phyloP scores from a whole-genome alignment of 2,113 vertebrate genomes.

The Leptobrachium ailaonicum region DNA sequence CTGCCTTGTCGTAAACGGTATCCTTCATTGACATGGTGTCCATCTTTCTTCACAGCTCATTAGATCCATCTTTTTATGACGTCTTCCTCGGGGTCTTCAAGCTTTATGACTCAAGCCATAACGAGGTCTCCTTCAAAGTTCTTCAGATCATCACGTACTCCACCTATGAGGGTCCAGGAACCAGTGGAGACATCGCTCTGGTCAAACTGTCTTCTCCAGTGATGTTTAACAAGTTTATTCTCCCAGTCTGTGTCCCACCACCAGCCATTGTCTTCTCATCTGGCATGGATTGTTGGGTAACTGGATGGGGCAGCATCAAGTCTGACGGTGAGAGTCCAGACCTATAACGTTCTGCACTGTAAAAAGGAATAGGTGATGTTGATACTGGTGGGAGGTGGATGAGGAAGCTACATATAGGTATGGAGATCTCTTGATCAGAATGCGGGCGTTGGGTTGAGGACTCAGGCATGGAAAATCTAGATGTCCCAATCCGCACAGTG shows the following conservation, averaged over 20 bases:
- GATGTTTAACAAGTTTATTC: slow-evolving; percentile 65
- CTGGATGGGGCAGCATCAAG: slow-evolving; percentile 82
- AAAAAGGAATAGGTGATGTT: too few species aligned
- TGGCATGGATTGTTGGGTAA: slow-evolving; percentile 87
- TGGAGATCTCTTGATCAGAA: too few species aligned
- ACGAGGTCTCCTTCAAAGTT: slow-evolving; percentile 78
- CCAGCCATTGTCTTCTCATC: slow-evolving; percentile 80
- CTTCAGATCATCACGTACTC: slow-evolving; percentile 78
- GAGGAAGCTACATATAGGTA: too few species aligned
- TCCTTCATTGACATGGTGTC: background rate
- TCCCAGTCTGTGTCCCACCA: slow-evolving; percentile 81
- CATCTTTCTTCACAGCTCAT: background rate
- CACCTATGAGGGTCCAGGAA: slow-evolving; percentile 79
- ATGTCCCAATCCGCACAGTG: too few species aligned
- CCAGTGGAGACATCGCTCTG: slow-evolving; percentile 85
- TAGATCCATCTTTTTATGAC: background rate
- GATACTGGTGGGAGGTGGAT: too few species aligned
- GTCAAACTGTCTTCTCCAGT: slow-evolving; percentile 80
- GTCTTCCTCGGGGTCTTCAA: slow-evolving; percentile 81
- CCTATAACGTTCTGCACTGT: too few species aligned
- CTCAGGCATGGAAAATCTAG: too few species aligned
- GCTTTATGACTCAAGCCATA: slow-evolving; percentile 67
- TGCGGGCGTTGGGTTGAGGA: too few species aligned
- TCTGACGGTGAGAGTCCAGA: slow-evolving; percentile 73
- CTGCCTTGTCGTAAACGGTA: too few species aligned